Evolutionary conservation across 2,888 invertebrate species (phyloP), one percentile per base, ranked within the genome.

Genomic region (Chymomyza procnemis): DNA sequence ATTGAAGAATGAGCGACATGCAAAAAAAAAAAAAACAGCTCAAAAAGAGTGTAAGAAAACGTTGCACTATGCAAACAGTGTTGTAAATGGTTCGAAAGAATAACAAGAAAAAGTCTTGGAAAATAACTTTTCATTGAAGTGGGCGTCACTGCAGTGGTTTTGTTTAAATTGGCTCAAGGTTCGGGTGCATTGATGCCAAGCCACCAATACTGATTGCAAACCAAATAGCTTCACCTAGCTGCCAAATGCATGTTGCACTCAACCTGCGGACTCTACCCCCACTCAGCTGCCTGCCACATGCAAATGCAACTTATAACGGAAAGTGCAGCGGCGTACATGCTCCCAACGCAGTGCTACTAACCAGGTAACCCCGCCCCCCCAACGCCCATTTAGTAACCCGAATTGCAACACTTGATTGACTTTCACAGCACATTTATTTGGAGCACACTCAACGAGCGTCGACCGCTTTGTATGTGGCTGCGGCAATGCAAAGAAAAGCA

Each of bases 371-470:
- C 22, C 16, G 50, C 19, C 50, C 3, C 16, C 3, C 3, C 16
- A 4, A 16, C 47, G 4, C 4, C 4, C 50, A 50, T 50, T 50
- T 9, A 19, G 50, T 63, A 67, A 48, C 61, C 66, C 73, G 74
- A 73, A 76, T 68, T 86, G 87, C 84, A 80, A 84, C 81, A 84
- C 81, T 81, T 86, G 86, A 81, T 81, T 81, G 81, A 81, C 85
- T 81, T 81, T 81, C 81, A 78, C 86, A 86, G 86, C 81, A 79
- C 81, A 81, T 81, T 81, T 81, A 81, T 86, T 81, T 76, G 73
- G 61, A 67, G 64, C 30, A 58, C 63, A 64, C 60, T 67, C 48
- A 12, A 41, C 34, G 34, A 41, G 2, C 57, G 66, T 67, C 64
- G 67, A 69, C 60, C 59, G 71, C 64, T 67, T 63, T 56, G 48